A percentile compares a stretch with the other conserved stretches of the same genome.
These are phyloP conservation scores for Zaprionus nigranus DNA, from an alignment of 1,140 invertebrate genomes.

Conservation along the genomic window DNA sequence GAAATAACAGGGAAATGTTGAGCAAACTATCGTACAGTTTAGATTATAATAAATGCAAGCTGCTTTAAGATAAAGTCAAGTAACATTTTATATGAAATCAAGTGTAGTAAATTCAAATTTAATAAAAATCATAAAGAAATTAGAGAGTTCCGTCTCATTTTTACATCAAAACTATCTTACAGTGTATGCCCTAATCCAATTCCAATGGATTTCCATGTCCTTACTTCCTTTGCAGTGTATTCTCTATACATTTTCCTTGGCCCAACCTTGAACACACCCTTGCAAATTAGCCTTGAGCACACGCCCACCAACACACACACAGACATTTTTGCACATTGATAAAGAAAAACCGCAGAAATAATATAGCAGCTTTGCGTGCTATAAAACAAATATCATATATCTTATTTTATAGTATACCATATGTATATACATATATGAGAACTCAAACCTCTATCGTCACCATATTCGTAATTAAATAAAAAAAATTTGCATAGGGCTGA, in stretches of 20 bases:
- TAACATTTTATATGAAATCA: background rate
- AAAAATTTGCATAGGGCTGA: slow-evolving; percentile 56
- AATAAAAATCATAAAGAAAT: background rate
- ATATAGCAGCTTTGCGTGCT: slow-evolving; percentile 53
- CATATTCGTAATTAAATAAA: slow-evolving; percentile 53
- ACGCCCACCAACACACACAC: slow-evolving; percentile 14
- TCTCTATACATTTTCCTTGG: background rate
- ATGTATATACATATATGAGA: slow-evolving; percentile 19
- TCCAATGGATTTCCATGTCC: background rate
- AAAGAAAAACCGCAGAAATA: slow-evolving; percentile 39
- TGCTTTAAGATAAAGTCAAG: too few species aligned
- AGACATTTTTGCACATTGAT: slow-evolving; percentile 44
- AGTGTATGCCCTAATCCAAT: background rate
- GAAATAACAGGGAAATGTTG: slow-evolving; percentile 31
- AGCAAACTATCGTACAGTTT: background rate
- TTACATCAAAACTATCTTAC: background rate
- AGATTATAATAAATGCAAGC: too few species aligned
- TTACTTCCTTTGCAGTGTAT: background rate
- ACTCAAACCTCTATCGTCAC: slow-evolving; percentile 32
- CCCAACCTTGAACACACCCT: slow-evolving; percentile 16
- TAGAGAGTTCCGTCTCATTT: background rate
- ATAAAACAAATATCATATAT: slow-evolving; percentile 31
- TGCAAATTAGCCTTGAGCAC: slow-evolving; percentile 29
- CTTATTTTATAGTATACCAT: slow-evolving; percentile 8
- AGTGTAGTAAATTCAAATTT: background rate